Conservation (phyloP, 2,797 vertebrate genomes). For the Coregonus suidteri region DNA sequence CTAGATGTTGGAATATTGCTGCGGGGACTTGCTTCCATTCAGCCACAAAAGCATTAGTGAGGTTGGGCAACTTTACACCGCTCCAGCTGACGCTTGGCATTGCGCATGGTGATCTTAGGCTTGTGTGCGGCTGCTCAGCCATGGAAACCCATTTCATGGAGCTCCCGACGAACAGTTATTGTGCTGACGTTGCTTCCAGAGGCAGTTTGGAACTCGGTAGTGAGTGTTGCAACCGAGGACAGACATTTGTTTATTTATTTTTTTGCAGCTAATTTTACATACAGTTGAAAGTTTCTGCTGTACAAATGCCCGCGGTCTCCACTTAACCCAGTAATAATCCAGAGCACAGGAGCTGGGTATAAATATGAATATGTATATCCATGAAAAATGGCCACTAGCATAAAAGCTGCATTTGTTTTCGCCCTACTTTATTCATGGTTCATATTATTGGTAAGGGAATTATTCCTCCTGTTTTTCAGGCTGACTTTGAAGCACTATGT, state of each 20-base stretch:
- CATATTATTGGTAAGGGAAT: background rate
- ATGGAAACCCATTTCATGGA: no score
- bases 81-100: no score
- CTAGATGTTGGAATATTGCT: no score
- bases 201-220: no score
- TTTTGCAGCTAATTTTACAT: background rate
- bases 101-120: no score
- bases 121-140: no score
- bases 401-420: background rate
- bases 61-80: no score
- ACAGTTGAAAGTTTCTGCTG: background rate
- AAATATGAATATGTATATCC: background rate
- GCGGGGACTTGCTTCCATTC: no score
- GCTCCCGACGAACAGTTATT: no score
- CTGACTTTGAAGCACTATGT: background rate
- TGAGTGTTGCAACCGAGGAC: no score
- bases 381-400: background rate
- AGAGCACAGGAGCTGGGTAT: background rate
- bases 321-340: background rate
- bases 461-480: background rate
- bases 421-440: background rate
- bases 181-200: no score
- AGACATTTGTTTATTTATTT: background rate
- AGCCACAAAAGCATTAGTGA: no score
- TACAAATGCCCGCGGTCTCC: background rate